Base-by-base conservation (phyloP, 2,113 vertebrate genomes). In the Menura novaehollandiae region DNA sequence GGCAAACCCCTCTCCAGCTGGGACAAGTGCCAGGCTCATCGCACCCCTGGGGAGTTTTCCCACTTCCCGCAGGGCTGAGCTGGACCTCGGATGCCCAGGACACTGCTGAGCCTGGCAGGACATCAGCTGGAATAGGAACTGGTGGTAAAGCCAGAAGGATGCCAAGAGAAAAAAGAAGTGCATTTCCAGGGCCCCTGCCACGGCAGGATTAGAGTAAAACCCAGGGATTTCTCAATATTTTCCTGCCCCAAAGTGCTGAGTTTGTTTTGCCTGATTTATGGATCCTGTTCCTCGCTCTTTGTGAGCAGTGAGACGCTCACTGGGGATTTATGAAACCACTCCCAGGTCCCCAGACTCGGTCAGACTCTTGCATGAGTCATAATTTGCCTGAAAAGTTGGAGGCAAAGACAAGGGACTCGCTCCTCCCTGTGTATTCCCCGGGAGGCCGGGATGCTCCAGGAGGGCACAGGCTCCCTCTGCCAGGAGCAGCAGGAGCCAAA, bases 181-280 rank as follows among this genome's bases (percentile, higher is more conserved):
- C 85, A 86, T 92, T 96, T 97, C 76, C 83, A 96, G 83, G 77
- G 91, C 49, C 37, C 22, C 83, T 94, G 95, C 88, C 95, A 86
- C 51, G 49, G 83, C 64, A 87, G 93, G 92, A 89, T 93, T 93
- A 93, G 88, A 84, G 76, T 86, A 92, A 97, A 97, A 85, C 87
- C 86, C 93, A 73, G 9, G 5, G 94, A 95, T 97, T 96, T 96
- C 95, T 96, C 92, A 85, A 89, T 97, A 93, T 97, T 96, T 95
- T 91, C 93, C 95, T 95, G 96, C 96, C 93, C 88, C 86, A 69
- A 89, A 93, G 93, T 88, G 95, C 92, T 93, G 94, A 94, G 89
- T 96, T 96, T 88, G 94, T 96, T 95, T 94, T 80, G 93, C 75
- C 1, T 94, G 95, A 97, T 97, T 96, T 95, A 96, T 95, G 85